Base-by-base conservation (phyloP, 2,797 vertebrate species). In the Syngnathus acus region DNA sequence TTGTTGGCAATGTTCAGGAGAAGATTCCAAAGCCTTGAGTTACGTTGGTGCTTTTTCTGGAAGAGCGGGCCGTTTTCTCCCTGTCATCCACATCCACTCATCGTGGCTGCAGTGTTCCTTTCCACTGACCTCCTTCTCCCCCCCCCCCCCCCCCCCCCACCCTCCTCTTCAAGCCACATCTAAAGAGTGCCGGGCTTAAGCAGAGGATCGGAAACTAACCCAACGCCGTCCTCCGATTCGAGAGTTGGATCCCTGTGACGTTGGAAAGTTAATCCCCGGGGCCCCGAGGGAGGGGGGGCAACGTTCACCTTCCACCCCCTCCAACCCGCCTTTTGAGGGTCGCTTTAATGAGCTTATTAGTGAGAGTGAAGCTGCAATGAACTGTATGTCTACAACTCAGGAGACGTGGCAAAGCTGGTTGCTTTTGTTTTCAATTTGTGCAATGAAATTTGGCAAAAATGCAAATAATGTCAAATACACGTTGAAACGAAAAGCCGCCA, bases 321-420 rank as follows among this genome's bases (percentile, higher is more conserved):
- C 38, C 21, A 16, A 43, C 76, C 70, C 8, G 3, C 50, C n/a
- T 51, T 51, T 51, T 51, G 50, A 51, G 66, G 75, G 78, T 74
- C 38, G 32, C 73, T 80, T 80, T 88, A 89, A 89, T 78, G 73
- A 86, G 73, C 64, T 80, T 72, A 79, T 82, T 88, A 80, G 70
- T n/a, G 2, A 50, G 50, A 21, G 1, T 51, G 50, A 51, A 21
- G 50, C 73, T 43, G 71, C 68, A 59, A 69, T 59, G 70, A 80
- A 79, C 63, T 69, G 67, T 68, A 71, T 67, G 84, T 77, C 78
- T 79, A 83, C 76, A 78, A 78, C 65, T 65, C 78, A 77, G 67
- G 64, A 26, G 67, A 62, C 48, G 17, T 19, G 19, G 9, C 10
- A 10, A 10, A 51, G 21, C 3, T 3, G 50, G 7, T n/a, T 21